These are phyloP conservation scores for Calidris pugnax DNA, from an alignment of 2,113 vertebrate genomes.

Conservation along the genomic window DNA sequence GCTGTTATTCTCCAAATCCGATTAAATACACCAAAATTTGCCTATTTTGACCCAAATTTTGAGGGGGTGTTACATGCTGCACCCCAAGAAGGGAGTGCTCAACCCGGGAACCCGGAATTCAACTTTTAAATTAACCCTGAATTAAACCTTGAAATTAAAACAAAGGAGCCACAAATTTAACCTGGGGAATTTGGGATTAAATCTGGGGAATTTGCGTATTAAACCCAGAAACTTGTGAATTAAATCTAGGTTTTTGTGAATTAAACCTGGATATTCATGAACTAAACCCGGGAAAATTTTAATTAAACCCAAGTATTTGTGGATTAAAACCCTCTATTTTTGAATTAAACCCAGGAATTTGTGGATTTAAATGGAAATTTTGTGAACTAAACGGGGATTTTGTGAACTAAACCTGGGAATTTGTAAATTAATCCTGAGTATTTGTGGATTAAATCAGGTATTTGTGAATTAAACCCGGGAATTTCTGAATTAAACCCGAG, in stretches of 20 bases:
- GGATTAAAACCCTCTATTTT: rapidly evolving
- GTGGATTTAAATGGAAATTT: neutral
- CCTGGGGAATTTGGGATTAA: neutral
- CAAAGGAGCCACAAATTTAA: too few relatives aligned
- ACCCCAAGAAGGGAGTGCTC: neutral
- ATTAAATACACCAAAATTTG: neutral
- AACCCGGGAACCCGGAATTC: too few relatives aligned
- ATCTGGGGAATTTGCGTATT: neutral
- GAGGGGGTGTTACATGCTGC: neutral
- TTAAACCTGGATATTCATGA: neutral
- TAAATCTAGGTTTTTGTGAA: neutral
- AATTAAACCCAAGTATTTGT: neutral
- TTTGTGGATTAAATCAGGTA: neutral
- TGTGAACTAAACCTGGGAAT: neutral
- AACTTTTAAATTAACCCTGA: neutral
- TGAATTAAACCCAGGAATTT: rapidly evolving
- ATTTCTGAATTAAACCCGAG: rapidly evolving
- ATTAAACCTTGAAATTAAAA: neutral
- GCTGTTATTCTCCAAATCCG: neutral
- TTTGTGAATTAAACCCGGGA: neutral
- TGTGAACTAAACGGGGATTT: neutral
- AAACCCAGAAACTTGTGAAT: neutral
- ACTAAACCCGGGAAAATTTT: neutral
- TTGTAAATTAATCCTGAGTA: too few relatives aligned
- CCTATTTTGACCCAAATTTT: neutral